A percentile compares a stretch with the other conserved stretches of the same genome.
Conservation (phyloP, 2,797 vertebrate genomes). For the Typhlichthys subterraneus region DNA sequence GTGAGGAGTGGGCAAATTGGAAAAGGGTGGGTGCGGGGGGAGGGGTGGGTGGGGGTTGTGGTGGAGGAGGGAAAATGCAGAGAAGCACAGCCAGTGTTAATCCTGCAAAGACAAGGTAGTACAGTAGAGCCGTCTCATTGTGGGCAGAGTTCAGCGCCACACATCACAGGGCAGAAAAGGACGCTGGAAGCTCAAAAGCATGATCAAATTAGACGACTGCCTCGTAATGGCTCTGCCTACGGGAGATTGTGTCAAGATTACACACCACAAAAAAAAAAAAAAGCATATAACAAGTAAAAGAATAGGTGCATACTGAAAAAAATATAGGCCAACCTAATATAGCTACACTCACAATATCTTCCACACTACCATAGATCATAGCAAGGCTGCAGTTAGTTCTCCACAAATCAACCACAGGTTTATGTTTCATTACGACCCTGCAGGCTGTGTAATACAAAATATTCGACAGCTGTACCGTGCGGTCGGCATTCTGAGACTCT, state of each 20-base stretch:
- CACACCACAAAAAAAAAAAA: neutral
- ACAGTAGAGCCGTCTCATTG: neutral
- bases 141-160: too few species aligned
- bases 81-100: conserved; percentile 53
- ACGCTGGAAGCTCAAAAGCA: neutral
- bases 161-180: neutral
- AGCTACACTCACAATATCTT: too few species aligned
- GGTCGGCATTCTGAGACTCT: too few species aligned
- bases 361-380: too few species aligned
- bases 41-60: conserved; percentile 8
- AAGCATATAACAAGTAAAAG: neutral
- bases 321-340: neutral
- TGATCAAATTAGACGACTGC: neutral
- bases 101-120: conserved; percentile 27
- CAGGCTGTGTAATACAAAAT: too few species aligned
- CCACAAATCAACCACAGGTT: too few species aligned
- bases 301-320: neutral
- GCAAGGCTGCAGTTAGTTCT: too few species aligned
- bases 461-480: too few species aligned
- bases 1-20: conserved; percentile 35
- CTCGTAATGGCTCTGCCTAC: neutral
- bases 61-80: conserved; percentile 48
- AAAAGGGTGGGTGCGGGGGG: conserved; percentile 25
- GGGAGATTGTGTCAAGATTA: neutral
- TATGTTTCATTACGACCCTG: too few species aligned